Evolutionary conservation across 2,888 invertebrate species (phyloP), one percentile per base, ranked within the genome.

Genomic region (Strigamia maritima): DNA sequence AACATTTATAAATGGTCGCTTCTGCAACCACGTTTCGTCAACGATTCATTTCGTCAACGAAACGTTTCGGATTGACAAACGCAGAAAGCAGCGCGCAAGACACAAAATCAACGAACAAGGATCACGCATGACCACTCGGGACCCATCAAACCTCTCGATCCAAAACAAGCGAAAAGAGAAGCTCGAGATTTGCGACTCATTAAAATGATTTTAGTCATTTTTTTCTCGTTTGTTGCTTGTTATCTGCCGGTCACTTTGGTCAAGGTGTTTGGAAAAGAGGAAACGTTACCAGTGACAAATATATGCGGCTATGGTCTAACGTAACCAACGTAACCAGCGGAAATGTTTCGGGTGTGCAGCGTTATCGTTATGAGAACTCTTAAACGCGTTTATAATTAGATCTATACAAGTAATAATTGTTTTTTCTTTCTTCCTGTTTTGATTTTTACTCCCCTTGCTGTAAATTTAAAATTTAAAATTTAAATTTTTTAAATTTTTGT

Each of bases 171-270:
- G 24, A 44, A 54, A 6, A 0, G 35, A 54, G 49, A 54, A 24
- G 35, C 79, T 26, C 76, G 81, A 14, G 81, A 81, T 74, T 31
- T 81, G 81, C 92, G 93, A 80, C 87, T 93, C n/a, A 85, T 93
- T 0, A 94, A 94, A 87, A 97, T 97, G 96, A 95, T 96, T 77
- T 89, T 95, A 84, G 94, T 93, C 74, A 97, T 97, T 83, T 96
- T 97, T 87, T 87, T 94, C 44, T 94, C 95, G 26, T 97, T 96
- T 84, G 90, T 95, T 82, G 90, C 93, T 40, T 96, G 96, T 85
- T 97, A 97, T 85, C 88, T 97, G 80, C 97, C 97, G 0, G 94
- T 97, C 82, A 96, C 96, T 0, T 89, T 96, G 79, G 94, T 94
- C 75, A 96, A 96, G 87, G 91, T 95, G 81, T 92, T 92, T 81